Conservation (phyloP, 2,797 vertebrate genomes). For the Eidolon dupreanum region DNA sequence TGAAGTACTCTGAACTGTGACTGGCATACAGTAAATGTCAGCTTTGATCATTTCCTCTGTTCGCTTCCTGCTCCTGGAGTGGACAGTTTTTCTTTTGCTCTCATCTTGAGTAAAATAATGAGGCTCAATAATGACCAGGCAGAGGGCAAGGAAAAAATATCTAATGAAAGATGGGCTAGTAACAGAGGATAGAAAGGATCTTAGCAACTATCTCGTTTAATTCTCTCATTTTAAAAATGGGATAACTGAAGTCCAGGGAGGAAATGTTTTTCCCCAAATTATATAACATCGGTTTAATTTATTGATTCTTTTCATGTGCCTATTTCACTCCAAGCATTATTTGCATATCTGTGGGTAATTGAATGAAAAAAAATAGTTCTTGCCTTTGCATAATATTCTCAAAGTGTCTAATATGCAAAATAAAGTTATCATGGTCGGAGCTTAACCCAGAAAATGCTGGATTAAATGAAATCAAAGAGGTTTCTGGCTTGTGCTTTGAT, state of each 20-base stretch:
- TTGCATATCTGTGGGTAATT: not conserved
- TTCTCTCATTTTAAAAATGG: constrained; percentile 19
- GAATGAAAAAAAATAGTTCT: constrained; percentile 31
- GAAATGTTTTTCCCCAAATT: constrained; percentile 41
- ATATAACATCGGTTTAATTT: constrained; percentile 41
- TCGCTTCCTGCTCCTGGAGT: not conserved
- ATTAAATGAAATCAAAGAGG: not conserved
- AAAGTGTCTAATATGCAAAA: not conserved
- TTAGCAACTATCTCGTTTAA: not conserved
- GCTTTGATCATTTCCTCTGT: not conserved
- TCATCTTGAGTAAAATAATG: not conserved
- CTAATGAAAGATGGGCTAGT: not conserved
- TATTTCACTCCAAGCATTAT: not conserved
- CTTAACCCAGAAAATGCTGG: not conserved
- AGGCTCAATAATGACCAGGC: constrained; percentile 10
- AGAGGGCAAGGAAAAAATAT: not conserved
- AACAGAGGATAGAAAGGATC: not conserved
- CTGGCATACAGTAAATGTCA: not conserved
- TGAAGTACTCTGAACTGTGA: not conserved
- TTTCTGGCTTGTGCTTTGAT: not conserved
- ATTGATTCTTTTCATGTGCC: constrained; percentile 7
- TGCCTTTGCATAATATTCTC: not conserved
- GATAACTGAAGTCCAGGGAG: not conserved
- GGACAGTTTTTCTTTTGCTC: not conserved
- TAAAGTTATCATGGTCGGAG: not conserved